A percentile compares a stretch with the other conserved stretches of the same genome.
Evolutionary conservation across 2,888 invertebrate species (phyloP).

Genomic region (Brachypalpus laphriformis): DNA sequence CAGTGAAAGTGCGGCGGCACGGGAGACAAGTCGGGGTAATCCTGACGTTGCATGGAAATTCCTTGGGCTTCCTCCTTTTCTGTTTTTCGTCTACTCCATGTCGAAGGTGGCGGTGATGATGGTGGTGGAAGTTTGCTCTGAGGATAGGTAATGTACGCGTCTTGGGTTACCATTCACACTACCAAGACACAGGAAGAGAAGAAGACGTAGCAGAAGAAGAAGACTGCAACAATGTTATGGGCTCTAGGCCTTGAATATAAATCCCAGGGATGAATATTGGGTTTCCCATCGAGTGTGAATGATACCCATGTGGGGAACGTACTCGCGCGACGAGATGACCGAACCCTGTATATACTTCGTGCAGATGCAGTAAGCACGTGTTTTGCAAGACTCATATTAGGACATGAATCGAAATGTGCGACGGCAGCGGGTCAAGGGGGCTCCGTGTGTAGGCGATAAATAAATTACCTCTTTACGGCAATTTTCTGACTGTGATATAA

Average conservation of each 20-base stretch:
- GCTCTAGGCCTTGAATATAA: conserved; percentile 45
- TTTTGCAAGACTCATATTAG: conserved; percentile 32
- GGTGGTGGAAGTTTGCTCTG: conserved; percentile 57
- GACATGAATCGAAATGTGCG: conserved; percentile 14
- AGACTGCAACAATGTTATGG: conserved; percentile 12
- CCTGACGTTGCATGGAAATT: conserved; percentile 56
- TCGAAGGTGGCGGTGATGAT: background rate
- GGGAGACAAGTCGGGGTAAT: conserved; percentile 37
- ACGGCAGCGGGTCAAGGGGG: conserved; percentile 40
- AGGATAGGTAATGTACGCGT: conserved; percentile 63
- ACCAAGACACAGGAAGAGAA: conserved; percentile 8
- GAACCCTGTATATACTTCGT: background rate
- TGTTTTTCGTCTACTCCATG: background rate
- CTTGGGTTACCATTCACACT: conserved; percentile 46
- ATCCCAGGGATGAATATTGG: conserved; percentile 55
- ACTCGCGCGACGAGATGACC: conserved; percentile 35
- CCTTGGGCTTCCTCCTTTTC: conserved; percentile 62
- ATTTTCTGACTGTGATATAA: conserved; percentile 57
- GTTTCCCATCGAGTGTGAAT: conserved; percentile 52
- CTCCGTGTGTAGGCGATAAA: conserved; percentile 69
- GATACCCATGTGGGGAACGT: conserved; percentile 13
- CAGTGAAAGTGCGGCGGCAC: conserved; percentile 56
- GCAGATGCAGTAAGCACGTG: conserved; percentile 46
- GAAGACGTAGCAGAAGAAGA: background rate
- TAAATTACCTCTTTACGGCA: conserved; percentile 69